A percentile compares a stretch with the other conserved stretches of the same genome.
These are phyloP conservation scores for Ceratosolen solmsi DNA, from an alignment of 1,140 invertebrate species.

Conservation along the genomic window DNA sequence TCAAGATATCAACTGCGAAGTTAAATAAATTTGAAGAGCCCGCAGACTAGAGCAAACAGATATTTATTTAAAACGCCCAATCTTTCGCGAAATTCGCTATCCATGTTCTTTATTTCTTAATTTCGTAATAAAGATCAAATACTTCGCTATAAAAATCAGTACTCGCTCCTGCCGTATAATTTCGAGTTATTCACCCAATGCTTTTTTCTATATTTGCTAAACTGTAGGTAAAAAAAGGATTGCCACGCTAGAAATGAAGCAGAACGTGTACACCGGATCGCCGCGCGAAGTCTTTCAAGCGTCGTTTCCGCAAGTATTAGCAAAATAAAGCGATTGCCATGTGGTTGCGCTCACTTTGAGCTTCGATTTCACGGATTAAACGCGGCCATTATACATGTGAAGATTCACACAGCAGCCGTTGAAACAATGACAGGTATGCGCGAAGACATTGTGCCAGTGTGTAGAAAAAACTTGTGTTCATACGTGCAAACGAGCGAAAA, in stretches of 20 bases:
- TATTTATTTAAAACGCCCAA: neutral
- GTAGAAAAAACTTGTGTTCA: neutral
- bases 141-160: neutral
- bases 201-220: conserved; percentile 6
- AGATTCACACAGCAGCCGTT: neutral
- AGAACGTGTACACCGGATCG: neutral
- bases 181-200: neutral
- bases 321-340: conserved; percentile 39
- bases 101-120: neutral
- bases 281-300: conserved; percentile 19
- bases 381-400: conserved; percentile 20
- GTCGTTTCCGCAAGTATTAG: conserved; percentile 31
- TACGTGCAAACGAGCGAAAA: neutral
- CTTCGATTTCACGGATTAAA: conserved; percentile 45
- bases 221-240: neutral
- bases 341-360: conserved; percentile 45
- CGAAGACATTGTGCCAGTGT: neutral
- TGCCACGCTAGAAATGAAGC: conserved; percentile 9
- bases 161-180: neutral
- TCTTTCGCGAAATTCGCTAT: neutral
- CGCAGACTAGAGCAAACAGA: no score
- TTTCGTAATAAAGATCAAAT: neutral
- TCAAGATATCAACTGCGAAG: no score
- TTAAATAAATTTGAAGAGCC: no score
- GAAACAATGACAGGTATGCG: no score